Evolutionary conservation across 2,888 invertebrate species (phyloP).

Genomic region (Cynaeus angustus): DNA sequence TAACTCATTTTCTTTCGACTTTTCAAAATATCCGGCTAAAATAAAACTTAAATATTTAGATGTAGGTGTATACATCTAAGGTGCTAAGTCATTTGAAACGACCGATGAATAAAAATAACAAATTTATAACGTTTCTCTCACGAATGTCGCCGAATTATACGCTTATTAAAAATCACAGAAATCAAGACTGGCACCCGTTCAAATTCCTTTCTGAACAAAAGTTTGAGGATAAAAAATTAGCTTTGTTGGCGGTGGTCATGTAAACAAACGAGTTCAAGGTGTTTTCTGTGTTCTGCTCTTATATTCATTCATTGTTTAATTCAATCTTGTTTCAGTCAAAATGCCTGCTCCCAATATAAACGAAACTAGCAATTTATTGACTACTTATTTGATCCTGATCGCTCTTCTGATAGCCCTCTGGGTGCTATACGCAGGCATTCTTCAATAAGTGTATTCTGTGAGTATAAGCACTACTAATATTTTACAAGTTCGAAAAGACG

Average conservation of each 20-base stretch:
- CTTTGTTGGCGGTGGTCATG: conserved; percentile 11
- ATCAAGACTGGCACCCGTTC: conserved; percentile 15
- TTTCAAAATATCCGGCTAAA: too few relatives aligned
- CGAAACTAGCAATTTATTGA: conserved; percentile 54
- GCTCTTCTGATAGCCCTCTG: conserved; percentile 54
- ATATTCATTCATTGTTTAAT: background rate
- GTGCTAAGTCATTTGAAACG: background rate
- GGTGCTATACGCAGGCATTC: conserved; percentile 53
- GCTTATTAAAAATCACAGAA: conserved; percentile 21
- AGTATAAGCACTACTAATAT: conserved; percentile 23
- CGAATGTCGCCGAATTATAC: conserved; percentile 19
- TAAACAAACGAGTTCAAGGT: conserved; percentile 29
- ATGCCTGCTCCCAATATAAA: conserved; percentile 46
- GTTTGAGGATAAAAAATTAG: too few relatives aligned
- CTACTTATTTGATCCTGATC: conserved; percentile 54
- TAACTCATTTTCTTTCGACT: background rate
- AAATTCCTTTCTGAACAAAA: conserved; percentile 3
- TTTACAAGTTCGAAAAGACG: too few relatives aligned
- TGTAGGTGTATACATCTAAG: background rate
- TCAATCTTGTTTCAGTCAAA: conserved; percentile 23
- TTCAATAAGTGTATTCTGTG: conserved; percentile 44
- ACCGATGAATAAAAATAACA: conserved; percentile 7
- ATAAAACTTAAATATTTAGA: background rate
- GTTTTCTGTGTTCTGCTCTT: background rate
- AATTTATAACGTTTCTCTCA: conserved; percentile 16